A percentile compares a stretch with the other conserved stretches of the same genome.
These are phyloP conservation scores for Drosophila azteca DNA, from an alignment of 1,140 invertebrate genomes.

Conservation along the genomic window DNA sequence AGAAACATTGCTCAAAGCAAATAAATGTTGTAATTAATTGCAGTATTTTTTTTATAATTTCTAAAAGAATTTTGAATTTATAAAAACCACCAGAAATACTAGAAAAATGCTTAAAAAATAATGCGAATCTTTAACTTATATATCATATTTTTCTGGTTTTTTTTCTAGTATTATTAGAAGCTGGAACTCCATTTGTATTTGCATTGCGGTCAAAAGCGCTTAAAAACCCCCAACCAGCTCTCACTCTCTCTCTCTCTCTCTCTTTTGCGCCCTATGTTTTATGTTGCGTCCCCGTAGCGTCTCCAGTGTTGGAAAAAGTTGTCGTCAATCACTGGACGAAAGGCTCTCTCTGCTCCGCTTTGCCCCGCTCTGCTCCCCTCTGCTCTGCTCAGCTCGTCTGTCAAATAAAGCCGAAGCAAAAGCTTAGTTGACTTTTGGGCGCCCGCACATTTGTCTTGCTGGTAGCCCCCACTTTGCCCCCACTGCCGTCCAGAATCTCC, in stretches of 20 bases:
- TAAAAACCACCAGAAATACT: too few species aligned
- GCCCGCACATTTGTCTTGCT: constrained; percentile 67
- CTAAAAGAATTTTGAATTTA: too few species aligned
- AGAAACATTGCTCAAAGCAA: too few species aligned
- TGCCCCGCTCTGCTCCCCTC: not conserved
- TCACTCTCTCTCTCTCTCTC: not conserved
- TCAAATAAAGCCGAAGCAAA: constrained; percentile 68
- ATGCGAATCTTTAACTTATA: too few species aligned
- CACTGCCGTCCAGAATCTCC: too few species aligned
- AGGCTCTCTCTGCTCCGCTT: not conserved
- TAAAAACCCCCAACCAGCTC: not conserved
- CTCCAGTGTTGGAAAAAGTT: constrained; percentile 40
- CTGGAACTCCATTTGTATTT: too few species aligned
- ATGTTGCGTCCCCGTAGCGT: not conserved
- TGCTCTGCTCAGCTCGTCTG: constrained; percentile 45
- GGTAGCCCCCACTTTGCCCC: not conserved
- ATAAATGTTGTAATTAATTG: too few species aligned
- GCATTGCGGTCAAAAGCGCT: too few species aligned
- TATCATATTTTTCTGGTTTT: too few species aligned
- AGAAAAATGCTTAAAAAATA: too few species aligned
- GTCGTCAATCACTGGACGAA: constrained; percentile 59
- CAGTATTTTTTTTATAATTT: too few species aligned
- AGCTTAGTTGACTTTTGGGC: constrained; percentile 71
- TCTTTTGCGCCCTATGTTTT: constrained; percentile 6
- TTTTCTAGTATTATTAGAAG: too few species aligned